A percentile compares a stretch with the other conserved stretches of the same genome.
phyloP scores from a whole-genome alignment of 2,888 invertebrate species.

The Lamellibrachia columna region DNA sequence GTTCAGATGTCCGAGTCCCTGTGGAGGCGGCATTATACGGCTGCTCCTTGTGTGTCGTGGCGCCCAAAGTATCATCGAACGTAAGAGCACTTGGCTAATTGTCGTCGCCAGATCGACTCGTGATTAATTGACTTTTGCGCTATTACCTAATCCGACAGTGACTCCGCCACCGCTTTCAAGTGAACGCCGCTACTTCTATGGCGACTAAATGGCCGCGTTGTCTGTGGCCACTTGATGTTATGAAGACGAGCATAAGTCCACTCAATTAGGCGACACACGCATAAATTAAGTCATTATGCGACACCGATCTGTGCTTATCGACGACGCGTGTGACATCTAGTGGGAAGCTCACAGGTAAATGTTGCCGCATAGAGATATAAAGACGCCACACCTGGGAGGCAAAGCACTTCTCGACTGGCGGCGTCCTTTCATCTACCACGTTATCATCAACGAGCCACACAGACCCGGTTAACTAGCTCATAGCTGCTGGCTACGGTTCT shows the following conservation, averaged over 20 bases:
- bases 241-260: not conserved
- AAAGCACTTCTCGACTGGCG: not conserved
- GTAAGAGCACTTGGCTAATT: not conserved
- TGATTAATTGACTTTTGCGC: not conserved
- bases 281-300: not conserved
- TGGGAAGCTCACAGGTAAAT: not conserved
- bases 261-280: not conserved
- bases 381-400: not conserved
- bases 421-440: not conserved
- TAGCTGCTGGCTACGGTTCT: not conserved
- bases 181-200: not conserved
- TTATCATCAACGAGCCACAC: not conserved
- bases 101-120: not conserved
- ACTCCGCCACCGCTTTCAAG: not conserved
- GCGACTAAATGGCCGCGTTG: not conserved
- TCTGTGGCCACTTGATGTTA: not conserved
- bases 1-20: too few species aligned
- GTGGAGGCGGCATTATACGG: too few species aligned
- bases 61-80: not conserved
- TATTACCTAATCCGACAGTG: not conserved
- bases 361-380: not conserved
- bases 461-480: not conserved
- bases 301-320: not conserved
- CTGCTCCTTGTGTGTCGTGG: not conserved
- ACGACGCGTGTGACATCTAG: not conserved